Evolutionary conservation across 92 coral and sea anemone genomes (phyloP).

Genomic region (Actinostola sp.): DNA sequence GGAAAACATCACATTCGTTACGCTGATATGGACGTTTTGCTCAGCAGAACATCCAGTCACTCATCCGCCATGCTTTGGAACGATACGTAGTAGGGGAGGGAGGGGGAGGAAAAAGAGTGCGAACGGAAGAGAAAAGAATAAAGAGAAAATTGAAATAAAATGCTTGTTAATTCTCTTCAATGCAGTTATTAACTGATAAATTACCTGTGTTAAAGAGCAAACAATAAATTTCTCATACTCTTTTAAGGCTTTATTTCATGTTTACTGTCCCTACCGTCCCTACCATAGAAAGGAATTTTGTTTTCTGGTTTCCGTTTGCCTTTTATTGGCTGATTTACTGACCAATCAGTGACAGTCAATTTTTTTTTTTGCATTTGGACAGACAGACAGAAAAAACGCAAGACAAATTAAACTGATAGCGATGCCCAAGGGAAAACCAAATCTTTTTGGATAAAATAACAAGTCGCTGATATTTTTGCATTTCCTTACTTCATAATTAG

Average conservation of each 20-base stretch:
- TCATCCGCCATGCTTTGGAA: neutral
- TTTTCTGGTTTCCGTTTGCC: neutral
- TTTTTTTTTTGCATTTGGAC: neutral
- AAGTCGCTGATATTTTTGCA: too few species aligned
- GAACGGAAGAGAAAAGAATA: too few species aligned
- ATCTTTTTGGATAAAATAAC: neutral
- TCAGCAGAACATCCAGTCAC: neutral
- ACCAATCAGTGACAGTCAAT: constrained; percentile 1
- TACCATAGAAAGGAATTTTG: neutral
- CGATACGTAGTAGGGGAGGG: neutral
- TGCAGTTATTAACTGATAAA: too few species aligned
- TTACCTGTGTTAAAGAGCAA: too few species aligned
- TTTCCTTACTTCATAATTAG: neutral
- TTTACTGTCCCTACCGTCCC: constrained; percentile 4
- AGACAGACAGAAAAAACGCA: constrained; percentile 1
- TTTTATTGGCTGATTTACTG: neutral
- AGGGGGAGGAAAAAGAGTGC: too few species aligned
- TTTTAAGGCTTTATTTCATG: too few species aligned
- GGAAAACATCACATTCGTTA: neutral
- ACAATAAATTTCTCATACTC: too few species aligned
- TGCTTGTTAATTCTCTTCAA: too few species aligned
- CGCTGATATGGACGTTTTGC: neutral
- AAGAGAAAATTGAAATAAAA: too few species aligned
- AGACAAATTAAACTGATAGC: neutral
- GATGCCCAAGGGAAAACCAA: neutral